Evolutionary conservation across 2,888 invertebrate species (phyloP), one percentile per base, ranked within the genome.

Genomic region (Cantharis flavilabris): DNA sequence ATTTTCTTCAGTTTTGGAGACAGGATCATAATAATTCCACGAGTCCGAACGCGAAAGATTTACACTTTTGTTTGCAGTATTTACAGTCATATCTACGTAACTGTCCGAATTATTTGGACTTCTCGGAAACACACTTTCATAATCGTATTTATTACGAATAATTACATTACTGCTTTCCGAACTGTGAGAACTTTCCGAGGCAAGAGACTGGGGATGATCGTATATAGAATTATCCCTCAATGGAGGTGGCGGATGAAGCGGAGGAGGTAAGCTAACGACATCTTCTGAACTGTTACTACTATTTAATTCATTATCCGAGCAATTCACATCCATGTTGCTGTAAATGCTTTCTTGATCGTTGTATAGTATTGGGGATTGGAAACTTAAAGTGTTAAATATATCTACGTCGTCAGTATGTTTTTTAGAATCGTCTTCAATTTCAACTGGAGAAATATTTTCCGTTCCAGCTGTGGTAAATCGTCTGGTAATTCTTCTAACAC

Each of bases 311-410:
- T 28, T 64, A 79, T 82, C 88, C 84, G 64, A 65, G 49, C 67
- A 70, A 49, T 49, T 49, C 30, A 74, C 71, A n/a, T 75, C 65
- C 10, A 75, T 73, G 28, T 82, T 82, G 28, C 75, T 77, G 72
- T 82, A 81, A 70, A 79, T 74, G 13, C 70, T 72, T 4, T 80
- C 89, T 89, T 1, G 87, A 84, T 76, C 69, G 71, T 76, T 79
- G 7, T 62, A 33, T 62, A 89, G 83, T 71, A 92, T 86, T 2
- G 93, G 93, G 14, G 93, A 93, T 81, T 92, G 91, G 83, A 93
- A 93, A 79, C 91, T 91, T 79, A 93, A 92, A 67, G 91, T 91
- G 82, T 91, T 92, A 89, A 94, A 94, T 11, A 93, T 88, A 84
- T 90, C 85, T 9, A 85, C 80, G 23, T 79, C 78, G 10, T 79